Percentiles rank a stretch among this genome's conserved stretches.
phyloP scores from a whole-genome alignment of 2,888 invertebrate species.

The Rhodophaea formosa region DNA sequence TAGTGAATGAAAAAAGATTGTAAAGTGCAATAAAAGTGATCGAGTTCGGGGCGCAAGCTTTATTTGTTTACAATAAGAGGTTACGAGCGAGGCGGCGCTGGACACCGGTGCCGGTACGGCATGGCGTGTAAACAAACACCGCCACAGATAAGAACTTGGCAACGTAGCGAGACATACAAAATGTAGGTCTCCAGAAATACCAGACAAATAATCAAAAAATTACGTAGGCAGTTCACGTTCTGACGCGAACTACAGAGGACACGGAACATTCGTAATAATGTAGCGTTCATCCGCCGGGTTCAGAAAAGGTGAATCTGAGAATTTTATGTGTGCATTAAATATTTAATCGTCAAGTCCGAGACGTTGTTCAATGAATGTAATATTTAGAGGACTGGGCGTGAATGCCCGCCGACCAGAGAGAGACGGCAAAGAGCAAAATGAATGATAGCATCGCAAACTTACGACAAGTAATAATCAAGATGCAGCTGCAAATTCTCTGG shows the following conservation, averaged over 20 bases:
- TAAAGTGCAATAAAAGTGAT: background rate
- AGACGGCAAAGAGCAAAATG: constrained; percentile 39
- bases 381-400: constrained; percentile 43
- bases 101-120: constrained; percentile 40
- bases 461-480: constrained; percentile 33
- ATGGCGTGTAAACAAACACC: constrained; percentile 59
- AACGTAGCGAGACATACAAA: constrained; percentile 43
- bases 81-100: constrained; percentile 41
- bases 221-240: constrained; percentile 30
- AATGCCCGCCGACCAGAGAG: constrained; percentile 35
- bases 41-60: background rate
- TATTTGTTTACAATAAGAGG: constrained; percentile 38
- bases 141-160: constrained; percentile 54
- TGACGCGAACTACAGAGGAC: constrained; percentile 37
- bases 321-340: constrained; percentile 32
- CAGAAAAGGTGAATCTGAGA: constrained; percentile 26
- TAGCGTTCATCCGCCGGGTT: constrained; percentile 22
- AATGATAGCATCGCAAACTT: constrained; percentile 40
- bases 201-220: constrained; percentile 34
- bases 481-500: background rate
- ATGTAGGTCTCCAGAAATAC: constrained; percentile 39
- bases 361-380: constrained; percentile 49
- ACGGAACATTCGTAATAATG: constrained; percentile 14
- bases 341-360: constrained; percentile 40
- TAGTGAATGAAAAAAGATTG: background rate